These are phyloP conservation scores for Mustelus asterias DNA, from an alignment of 2,113 vertebrate genomes.

Conservation along the genomic window DNA sequence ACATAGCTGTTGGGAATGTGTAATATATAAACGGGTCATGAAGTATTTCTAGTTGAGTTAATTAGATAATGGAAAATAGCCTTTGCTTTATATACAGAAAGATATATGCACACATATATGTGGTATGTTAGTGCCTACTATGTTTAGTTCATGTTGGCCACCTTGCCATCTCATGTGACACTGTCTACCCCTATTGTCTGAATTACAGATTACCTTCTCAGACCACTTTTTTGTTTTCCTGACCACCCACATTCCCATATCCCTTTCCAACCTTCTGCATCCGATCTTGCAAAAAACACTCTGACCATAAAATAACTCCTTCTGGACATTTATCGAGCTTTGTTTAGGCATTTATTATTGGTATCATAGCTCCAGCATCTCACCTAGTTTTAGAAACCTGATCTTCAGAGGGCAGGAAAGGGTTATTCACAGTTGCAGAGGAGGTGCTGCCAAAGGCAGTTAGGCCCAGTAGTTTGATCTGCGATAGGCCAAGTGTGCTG, in stretches of 20 bases:
- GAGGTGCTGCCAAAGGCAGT: slow-evolving; percentile 96
- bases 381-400: slow-evolving; percentile 98
- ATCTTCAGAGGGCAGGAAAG: slow-evolving; percentile 95
- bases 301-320: neutral
- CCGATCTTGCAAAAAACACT: neutral
- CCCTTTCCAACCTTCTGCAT: neutral
- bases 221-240: neutral
- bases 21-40: too few species aligned
- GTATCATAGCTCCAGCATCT: neutral
- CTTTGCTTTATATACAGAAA: too few species aligned
- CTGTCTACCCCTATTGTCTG: neutral
- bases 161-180: neutral
- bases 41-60: too few species aligned
- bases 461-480: slow-evolving; percentile 91
- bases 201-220: neutral
- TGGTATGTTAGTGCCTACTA: too few species aligned
- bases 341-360: neutral
- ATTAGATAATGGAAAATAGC: too few species aligned
- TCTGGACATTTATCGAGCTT: neutral
- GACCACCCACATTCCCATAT: neutral
- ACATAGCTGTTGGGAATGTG: too few species aligned
- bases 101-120: too few species aligned
- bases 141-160: neutral
- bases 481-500: slow-evolving; percentile 89
- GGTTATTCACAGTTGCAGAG: slow-evolving; percentile 94